These are phyloP conservation scores for Tolypeutes matacus DNA, from an alignment of 2,797 vertebrate genomes.

Conservation along the genomic window DNA sequence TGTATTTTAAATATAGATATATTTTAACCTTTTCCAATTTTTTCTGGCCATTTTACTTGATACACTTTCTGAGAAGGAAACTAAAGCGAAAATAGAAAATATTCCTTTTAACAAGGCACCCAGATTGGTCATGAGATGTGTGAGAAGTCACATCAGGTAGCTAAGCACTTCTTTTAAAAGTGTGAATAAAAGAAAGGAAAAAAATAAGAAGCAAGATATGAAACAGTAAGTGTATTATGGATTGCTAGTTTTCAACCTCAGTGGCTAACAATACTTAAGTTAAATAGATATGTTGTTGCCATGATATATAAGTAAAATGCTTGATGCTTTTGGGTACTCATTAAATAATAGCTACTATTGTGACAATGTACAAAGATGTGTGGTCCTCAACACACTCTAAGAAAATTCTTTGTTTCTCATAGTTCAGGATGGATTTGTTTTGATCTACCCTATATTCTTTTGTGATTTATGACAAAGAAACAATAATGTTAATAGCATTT, in stretches of 20 bases:
- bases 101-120: background rate
- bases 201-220: background rate
- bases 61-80: background rate
- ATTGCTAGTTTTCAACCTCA: conserved; percentile 2
- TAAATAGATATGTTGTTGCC: background rate
- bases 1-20: background rate
- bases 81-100: background rate
- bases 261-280: background rate
- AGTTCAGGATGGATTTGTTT: background rate
- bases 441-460: background rate
- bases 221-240: background rate
- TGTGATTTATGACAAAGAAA: background rate
- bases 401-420: background rate
- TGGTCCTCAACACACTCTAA: too few relatives aligned
- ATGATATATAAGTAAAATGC: background rate
- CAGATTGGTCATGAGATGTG: background rate
- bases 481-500: background rate
- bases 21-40: background rate
- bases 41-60: background rate
- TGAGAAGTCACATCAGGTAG: background rate
- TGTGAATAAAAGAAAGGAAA: background rate
- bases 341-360: fast-evolving
- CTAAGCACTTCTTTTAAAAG: background rate
- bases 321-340: background rate
- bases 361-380: background rate